Evolutionary conservation across 2,797 vertebrate genomes (phyloP), one percentile per base, ranked within the genome.

Genomic region (Rhadinocentrus ornatus): DNA sequence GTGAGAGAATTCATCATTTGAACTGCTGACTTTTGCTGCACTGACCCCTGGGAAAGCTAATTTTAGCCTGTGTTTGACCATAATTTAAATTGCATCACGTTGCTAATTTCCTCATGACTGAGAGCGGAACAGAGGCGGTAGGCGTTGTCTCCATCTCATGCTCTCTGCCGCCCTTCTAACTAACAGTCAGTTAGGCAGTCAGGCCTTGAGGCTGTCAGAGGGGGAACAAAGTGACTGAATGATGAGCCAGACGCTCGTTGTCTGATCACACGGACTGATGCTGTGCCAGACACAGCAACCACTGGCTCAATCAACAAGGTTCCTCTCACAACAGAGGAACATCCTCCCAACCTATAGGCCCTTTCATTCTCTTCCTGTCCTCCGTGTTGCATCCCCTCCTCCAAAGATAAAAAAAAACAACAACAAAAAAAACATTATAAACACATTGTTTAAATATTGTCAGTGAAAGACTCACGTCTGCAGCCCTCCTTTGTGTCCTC

Each of bases 211-310:
- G 91, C 92, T 92, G 89, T 89, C 89, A 85, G 88, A 87, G 88
- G 80, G 88, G 85, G 86, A 90, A 89, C 90, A 91, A 89, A 92
- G 90, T 91, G 91, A 92, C 82, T 89, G 84, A 90, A 86, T 91
- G 90, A 91, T 89, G 89, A 91, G 90, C 88, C 87, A 88, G 88
- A 86, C 85, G 73, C 75, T 85, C 67, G 80, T 87, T 75, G 88
- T 90, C 86, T 92, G 90, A 92, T 92, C 91, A 87, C 83, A 87
- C 69, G 82, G 89, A 89, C 88, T 91, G 89, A 91, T 89, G 90
- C 89, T 84, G 87, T 79, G 89, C 90, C 92, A 93, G 83, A 88
- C 83, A 87, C 75, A 81, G 69, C 86, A 84, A 84, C 80, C 87
- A 84, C 83, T 75, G 80, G 84, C 90, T 91, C 76, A 69, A 85